A percentile compares a stretch with the other conserved stretches of the same genome.
These are phyloP conservation scores for Neomorphus geoffroyi DNA, from an alignment of 2,797 vertebrate genomes.

Conservation along the genomic window DNA sequence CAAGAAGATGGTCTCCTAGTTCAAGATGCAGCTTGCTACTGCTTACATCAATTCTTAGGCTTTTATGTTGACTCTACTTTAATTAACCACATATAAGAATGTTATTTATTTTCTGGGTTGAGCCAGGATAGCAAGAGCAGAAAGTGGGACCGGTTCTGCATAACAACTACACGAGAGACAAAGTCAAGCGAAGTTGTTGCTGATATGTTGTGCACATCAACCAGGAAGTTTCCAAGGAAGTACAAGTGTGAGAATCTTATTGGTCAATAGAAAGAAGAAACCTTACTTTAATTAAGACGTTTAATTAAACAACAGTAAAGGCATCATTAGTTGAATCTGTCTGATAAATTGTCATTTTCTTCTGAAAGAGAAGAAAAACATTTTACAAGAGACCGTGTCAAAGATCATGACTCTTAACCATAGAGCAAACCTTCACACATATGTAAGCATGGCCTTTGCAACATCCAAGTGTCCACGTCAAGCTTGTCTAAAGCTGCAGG, in stretches of 20 bases:
- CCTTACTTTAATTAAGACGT: neutral
- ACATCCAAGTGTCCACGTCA: neutral
- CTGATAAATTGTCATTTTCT: neutral
- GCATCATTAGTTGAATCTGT: neutral
- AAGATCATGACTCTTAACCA: neutral
- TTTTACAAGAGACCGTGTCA: neutral
- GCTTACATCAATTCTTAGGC: neutral
- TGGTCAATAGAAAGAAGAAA: neutral
- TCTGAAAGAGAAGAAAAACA: neutral
- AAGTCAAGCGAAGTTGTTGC: neutral
- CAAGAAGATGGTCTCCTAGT: neutral
- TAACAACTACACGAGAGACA: conserved; percentile 3
- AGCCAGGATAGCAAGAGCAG: neutral
- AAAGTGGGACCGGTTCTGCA: neutral
- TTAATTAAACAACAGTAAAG: neutral
- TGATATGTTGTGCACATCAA: neutral
- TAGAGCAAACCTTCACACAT: rapidly evolving
- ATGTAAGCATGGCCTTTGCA: neutral
- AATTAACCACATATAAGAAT: conserved; percentile 3
- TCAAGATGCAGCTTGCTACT: neutral
- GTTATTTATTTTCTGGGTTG: conserved; percentile 63
- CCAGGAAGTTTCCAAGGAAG: conserved; percentile 15
- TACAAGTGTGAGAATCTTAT: neutral
- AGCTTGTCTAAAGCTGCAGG: neutral
- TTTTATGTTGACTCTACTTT: conserved; percentile 53